A percentile compares a stretch with the other conserved stretches of the same genome.
Conservation (phyloP, 1,140 invertebrate species). For the Propsilocerus akamusi region DNA sequence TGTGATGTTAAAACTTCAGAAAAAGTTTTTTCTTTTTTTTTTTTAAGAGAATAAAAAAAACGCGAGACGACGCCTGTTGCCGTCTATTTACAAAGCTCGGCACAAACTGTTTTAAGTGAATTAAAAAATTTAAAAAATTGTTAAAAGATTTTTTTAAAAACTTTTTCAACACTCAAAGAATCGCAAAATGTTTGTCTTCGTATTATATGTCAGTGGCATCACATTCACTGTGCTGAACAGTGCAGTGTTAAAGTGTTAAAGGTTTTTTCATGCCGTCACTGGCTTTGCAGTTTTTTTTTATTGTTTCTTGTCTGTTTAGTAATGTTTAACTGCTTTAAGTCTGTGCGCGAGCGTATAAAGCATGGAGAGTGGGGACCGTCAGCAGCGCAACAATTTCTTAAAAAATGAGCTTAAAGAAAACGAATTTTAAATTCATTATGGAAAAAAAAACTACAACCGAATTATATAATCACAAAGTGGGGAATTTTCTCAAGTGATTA, state of each 20-base stretch:
- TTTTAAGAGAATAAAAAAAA: slow-evolving; percentile 1
- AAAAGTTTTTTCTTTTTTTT: too few relatives aligned
- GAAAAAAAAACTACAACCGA: background rate
- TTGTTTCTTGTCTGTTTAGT: background rate
- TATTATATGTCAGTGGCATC: too few relatives aligned
- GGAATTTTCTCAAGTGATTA: background rate
- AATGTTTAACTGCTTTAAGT: background rate
- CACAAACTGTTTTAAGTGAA: slow-evolving; percentile 1
- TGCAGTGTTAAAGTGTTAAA: too few relatives aligned
- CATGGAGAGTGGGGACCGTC: background rate
- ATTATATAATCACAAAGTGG: slow-evolving; percentile 2
- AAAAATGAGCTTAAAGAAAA: background rate
- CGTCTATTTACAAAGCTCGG: slow-evolving; percentile 1
- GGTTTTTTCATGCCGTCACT: too few relatives aligned
- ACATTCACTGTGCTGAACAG: too few relatives aligned
- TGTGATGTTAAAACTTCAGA: too few relatives aligned
- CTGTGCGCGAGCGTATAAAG: background rate
- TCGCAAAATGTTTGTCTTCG: too few relatives aligned
- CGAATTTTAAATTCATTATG: background rate
- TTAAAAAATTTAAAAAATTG: background rate
- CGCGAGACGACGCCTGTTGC: background rate
- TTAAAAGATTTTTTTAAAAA: background rate
- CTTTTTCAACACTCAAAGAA: background rate
- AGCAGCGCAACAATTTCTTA: background rate
- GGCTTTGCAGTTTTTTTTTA: too few relatives aligned